These are phyloP conservation scores for Rhynchomys soricoides DNA, from an alignment of 2,113 vertebrate genomes.

Conservation along the genomic window DNA sequence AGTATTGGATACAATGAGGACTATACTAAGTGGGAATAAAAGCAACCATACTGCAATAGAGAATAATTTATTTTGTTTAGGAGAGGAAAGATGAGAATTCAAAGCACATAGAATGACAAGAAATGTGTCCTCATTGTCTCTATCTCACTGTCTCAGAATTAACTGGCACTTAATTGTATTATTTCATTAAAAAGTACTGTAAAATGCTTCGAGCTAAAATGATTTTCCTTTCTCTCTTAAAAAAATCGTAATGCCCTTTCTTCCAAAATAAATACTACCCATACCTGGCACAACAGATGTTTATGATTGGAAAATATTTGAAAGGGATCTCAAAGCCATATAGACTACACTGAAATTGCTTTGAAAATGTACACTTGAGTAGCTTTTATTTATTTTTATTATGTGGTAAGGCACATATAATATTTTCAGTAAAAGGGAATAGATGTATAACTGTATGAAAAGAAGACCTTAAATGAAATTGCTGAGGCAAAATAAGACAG, in stretches of 20 bases:
- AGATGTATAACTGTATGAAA: constrained; percentile 46
- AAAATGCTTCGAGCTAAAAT: constrained; percentile 49
- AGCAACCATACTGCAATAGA: not conserved
- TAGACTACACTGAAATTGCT: constrained; percentile 61
- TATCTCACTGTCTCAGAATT: not conserved
- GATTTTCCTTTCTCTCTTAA: constrained; percentile 10
- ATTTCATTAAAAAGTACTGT: not conserved
- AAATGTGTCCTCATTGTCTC: constrained; percentile 33
- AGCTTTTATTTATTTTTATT: constrained; percentile 69
- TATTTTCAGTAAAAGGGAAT: constrained; percentile 70
- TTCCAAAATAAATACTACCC: constrained; percentile 72
- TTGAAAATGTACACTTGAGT: constrained; percentile 62
- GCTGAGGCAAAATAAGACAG: constrained; percentile 61
- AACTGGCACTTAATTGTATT: constrained; percentile 52
- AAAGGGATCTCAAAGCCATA: constrained; percentile 70
- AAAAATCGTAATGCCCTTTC: constrained; percentile 63
- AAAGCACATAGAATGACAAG: not conserved
- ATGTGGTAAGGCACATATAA: constrained; percentile 54
- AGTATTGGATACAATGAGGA: constrained; percentile 47
- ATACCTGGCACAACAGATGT: not conserved
- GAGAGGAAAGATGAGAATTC: constrained; percentile 15
- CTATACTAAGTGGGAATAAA: not conserved
- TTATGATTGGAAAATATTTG: constrained; percentile 63
- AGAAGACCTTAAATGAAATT: constrained; percentile 65
- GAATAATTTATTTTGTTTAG: constrained; percentile 53